Conservation (phyloP, 2,888 invertebrate genomes). For the Thereva unica region DNA sequence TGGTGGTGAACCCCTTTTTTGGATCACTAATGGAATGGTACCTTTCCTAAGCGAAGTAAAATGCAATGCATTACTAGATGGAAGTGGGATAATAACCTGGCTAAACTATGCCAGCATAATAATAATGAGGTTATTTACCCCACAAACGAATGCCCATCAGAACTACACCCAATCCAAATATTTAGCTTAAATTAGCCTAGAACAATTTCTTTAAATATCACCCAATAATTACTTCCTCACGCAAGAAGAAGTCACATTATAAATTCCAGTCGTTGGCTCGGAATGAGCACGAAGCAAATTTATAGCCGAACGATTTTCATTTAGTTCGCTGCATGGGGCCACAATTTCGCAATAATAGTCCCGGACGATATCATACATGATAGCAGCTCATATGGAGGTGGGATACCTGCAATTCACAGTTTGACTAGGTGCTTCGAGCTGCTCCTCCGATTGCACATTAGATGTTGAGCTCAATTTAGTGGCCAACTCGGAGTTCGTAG, state of each 20-base stretch:
- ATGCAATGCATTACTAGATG: no score
- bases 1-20: no score
- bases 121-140: no score
- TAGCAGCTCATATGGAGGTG: slow-evolving; percentile 2
- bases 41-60: no score
- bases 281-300: slow-evolving; percentile 32
- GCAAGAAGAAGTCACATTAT: slow-evolving; percentile 26
- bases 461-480: slow-evolving; percentile 29
- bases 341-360: slow-evolving; percentile 29
- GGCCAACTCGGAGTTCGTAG: slow-evolving; percentile 15
- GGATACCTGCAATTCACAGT: slow-evolving; percentile 4
- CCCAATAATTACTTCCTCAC: slow-evolving; percentile 33
- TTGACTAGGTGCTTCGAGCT: slow-evolving; percentile 10
- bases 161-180: no score
- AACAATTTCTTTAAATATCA: slow-evolving; percentile 6
- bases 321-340: slow-evolving; percentile 31
- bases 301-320: slow-evolving; percentile 35
- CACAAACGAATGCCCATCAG: no score
- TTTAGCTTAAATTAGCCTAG: neutral
- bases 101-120: no score
- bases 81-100: no score
- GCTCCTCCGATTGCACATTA: slow-evolving; percentile 8
- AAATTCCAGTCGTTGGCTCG: slow-evolving; percentile 19
- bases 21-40: no score
- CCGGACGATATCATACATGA: slow-evolving; percentile 15